Evolutionary conservation across 2,113 vertebrate genomes (phyloP).

Genomic region (Cyrtonyx montezumae): DNA sequence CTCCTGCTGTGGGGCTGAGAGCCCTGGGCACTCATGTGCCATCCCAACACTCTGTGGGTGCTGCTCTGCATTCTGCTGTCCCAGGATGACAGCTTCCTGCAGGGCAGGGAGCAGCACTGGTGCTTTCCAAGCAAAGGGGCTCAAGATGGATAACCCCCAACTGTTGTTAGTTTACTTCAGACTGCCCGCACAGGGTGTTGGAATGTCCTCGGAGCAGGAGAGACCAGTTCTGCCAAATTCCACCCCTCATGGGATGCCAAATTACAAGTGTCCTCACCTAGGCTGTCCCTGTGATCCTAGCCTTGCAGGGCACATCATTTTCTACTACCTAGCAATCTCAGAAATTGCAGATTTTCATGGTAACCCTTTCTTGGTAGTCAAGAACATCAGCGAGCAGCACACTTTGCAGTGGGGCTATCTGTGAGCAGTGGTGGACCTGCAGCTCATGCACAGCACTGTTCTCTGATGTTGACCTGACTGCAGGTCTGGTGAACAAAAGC

Average conservation of each 20-base stretch:
- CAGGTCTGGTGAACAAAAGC: neutral
- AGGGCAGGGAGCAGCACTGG: neutral
- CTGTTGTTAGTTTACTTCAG: neutral
- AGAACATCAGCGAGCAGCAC: neutral
- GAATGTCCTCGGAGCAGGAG: slow-evolving; percentile 47
- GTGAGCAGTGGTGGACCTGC: neutral
- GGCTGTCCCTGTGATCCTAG: neutral
- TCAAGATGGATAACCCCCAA: neutral
- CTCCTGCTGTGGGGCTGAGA: neutral
- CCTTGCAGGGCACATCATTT: neutral
- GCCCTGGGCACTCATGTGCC: neutral
- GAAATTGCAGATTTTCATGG: neutral
- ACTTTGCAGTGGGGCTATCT: neutral
- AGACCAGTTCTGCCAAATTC: slow-evolving; percentile 66
- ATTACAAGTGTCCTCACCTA: neutral
- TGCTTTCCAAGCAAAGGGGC: neutral
- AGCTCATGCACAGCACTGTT: neutral
- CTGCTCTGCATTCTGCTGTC: accelerated
- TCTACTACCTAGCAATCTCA: neutral
- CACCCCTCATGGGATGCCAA: neutral
- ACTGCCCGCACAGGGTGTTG: neutral
- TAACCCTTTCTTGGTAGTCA: neutral
- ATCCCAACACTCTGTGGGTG: accelerated
- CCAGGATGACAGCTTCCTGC: accelerated
- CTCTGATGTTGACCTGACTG: neutral